Percentiles rank a stretch among this genome's conserved stretches.
phyloP scores from a whole-genome alignment of 2,113 vertebrate species.

The Blennius ocellaris region DNA sequence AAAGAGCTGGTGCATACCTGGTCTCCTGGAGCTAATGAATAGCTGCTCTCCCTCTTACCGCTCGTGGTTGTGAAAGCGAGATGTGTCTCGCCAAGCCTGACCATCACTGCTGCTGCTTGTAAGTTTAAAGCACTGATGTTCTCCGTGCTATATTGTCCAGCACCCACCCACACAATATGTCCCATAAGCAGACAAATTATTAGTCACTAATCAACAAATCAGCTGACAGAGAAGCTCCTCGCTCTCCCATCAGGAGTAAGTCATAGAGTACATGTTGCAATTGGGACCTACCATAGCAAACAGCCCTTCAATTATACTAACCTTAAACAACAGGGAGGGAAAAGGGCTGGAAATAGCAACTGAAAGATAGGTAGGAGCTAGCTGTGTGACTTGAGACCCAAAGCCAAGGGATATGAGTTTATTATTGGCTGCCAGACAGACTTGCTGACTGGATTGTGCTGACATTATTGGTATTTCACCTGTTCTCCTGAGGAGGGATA shows the following conservation, averaged over 20 bases:
- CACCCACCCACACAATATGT: slow-evolving; percentile 42
- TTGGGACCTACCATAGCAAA: slow-evolving; percentile 51
- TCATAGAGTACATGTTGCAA: slow-evolving; percentile 46
- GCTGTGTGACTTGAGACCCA: slow-evolving; percentile 72
- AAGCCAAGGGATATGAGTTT: slow-evolving; percentile 78
- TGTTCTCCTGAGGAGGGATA: slow-evolving; percentile 72
- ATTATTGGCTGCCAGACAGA: slow-evolving; percentile 82
- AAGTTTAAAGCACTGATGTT: slow-evolving; percentile 18
- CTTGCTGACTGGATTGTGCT: slow-evolving; percentile 82
- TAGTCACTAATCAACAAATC: slow-evolving; percentile 63
- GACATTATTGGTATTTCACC: slow-evolving; percentile 83
- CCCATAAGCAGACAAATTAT: slow-evolving; percentile 36
- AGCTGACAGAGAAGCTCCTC: slow-evolving; percentile 50
- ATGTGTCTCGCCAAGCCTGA: slow-evolving; percentile 58
- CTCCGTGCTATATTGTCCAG: slow-evolving; percentile 24
- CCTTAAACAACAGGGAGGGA: slow-evolving; percentile 58
- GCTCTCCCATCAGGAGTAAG: slow-evolving; percentile 45
- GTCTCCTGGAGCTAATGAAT: slow-evolving; percentile 55
- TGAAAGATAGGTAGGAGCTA: slow-evolving; percentile 59
- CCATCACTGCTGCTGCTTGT: slow-evolving; percentile 58
- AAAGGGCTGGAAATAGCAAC: slow-evolving; percentile 65
- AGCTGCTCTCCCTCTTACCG: slow-evolving; percentile 31
- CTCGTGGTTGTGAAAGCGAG: slow-evolving; percentile 40
- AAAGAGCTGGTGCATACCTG: slow-evolving; percentile 52
- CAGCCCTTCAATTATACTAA: slow-evolving; percentile 59